Evolutionary conservation across 2,888 invertebrate species (phyloP), one percentile per base, ranked within the genome.

Genomic region (Drosophila pseudotakahashii): DNA sequence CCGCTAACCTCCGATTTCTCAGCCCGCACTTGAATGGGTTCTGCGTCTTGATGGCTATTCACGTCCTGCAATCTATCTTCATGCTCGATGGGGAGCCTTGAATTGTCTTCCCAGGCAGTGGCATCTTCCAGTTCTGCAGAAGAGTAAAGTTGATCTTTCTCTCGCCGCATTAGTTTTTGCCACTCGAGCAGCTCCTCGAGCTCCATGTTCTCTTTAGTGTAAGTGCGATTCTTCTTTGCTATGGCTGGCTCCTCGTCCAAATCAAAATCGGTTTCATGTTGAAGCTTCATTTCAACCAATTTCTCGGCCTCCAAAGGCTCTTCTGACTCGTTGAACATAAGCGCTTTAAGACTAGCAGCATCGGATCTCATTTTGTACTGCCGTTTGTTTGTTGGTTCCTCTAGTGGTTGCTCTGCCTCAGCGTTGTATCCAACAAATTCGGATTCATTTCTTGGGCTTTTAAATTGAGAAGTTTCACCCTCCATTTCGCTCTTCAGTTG

Each of bases 181-280:
- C 59, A 60, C 14, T 36, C 53, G 7, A n/a, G 10, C 10, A 34
- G 13, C n/a, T 51, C 41, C 14, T 52, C n/a, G 14, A 41, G 41
- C 14, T 59, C 34, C 16, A 32, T n/a, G 0, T 10, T 34, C 7
- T 53, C 59, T n/a, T 53, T 34, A 0, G 16, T 59, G 30, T 11
- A 39, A 19, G 39, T 11, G 1, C 2, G n/a, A 1, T 53, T 19
- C 6, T 14, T 23, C 4, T 59, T 14, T 9, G 10, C 41, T 14
- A 52, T 7, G 5, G 9, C 23, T 34, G 59, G 34, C 16, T 32
- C 59, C 13, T 59, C 53, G 3, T 34, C 23, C 7, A 59, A 34
- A 6, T 42, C 53, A 16, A 39, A 52, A 13, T 59, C 42, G 1
- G 34, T 2, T 16, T 59, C 53, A 13, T 53, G 23, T 5, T 59